Evolutionary conservation across 2,797 vertebrate species (phyloP), one percentile per base, ranked within the genome.

Genomic region (Malurus leucopterus): DNA sequence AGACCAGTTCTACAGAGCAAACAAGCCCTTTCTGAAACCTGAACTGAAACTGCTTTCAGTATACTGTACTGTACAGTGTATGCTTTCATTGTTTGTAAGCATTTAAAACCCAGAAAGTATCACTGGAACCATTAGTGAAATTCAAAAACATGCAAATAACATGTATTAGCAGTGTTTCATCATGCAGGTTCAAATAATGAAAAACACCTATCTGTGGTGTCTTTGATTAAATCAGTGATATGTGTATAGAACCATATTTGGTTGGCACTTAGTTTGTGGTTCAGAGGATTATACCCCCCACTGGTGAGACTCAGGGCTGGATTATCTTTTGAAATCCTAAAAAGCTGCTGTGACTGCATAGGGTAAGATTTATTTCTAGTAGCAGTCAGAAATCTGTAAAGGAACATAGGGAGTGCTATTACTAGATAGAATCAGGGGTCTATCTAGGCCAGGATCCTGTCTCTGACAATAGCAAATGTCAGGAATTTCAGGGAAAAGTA

Each of bases 281-380:
- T 87, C 64, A 89, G 72, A 15, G 43, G 36, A 83, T 94, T 94
- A 90, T 75, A 64, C 13, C n/a, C 64, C 57, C 23, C 40, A 58
- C 59, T 68, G 64, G 36, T 86, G 22, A 91, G 68, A 86, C 18
- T 90, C 54, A 51, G 50, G 49, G 26, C 18, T 49, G 46, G 59
- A 81, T 95, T 93, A 88, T 73, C 30, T 84, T 95, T 57, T 65
- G 46, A 91, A 86, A 90, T 84, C 78, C 77, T 82, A 40, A 86
- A 89, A 77, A 84, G 32, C 68, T 67, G 30, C 59, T 74, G 8
- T 63, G 77, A 67, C 19, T 67, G n/a, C 53, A 12, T 34, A 84
- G 36, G 19, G 24, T 29, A 88, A 86, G 59, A 81, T 89, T 88
- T 81, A 5, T 75, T 92, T 81, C 55, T 81, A 41, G n/a, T 55